These are phyloP conservation scores for Trachelus iudaicus DNA, from an alignment of 2,888 invertebrate species.

Conservation along the genomic window DNA sequence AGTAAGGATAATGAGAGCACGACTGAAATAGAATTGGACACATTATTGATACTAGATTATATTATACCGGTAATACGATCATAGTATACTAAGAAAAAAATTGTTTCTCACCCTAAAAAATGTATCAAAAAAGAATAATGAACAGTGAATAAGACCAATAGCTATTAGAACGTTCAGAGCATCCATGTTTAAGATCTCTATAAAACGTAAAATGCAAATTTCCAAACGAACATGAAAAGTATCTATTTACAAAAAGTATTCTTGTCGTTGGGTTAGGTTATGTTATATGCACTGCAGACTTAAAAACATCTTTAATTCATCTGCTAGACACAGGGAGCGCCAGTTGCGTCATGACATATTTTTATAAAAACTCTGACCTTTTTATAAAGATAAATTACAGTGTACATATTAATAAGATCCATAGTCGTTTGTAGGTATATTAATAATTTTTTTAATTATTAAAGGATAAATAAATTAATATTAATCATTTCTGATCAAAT, in stretches of 20 bases:
- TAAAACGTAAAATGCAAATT: neutral
- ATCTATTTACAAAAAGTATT: neutral
- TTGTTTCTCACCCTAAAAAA: constrained; percentile 78
- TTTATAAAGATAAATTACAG: neutral
- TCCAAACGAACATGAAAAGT: neutral
- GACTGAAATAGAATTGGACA: constrained; percentile 71
- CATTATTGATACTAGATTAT: neutral
- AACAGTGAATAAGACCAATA: constrained; percentile 74
- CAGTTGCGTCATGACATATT: neutral
- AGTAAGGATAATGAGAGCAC: constrained; percentile 86
- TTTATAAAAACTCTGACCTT: neutral
- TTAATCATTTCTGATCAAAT: neutral
- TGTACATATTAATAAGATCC: neutral
- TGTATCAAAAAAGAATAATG: constrained; percentile 82
- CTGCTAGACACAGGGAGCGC: neutral
- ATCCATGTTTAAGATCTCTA: constrained; percentile 69
- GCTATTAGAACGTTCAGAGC: constrained; percentile 72
- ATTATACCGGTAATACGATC: neutral
- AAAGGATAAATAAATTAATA: neutral
- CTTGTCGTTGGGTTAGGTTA: neutral
- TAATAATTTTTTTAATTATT: neutral
- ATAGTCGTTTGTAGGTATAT: neutral
- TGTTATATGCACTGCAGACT: neutral
- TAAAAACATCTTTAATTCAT: neutral
- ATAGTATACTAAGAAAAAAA: neutral